Evolutionary conservation across 2,113 vertebrate genomes (phyloP).

Genomic region (Ophthalmolycus amberensis): DNA sequence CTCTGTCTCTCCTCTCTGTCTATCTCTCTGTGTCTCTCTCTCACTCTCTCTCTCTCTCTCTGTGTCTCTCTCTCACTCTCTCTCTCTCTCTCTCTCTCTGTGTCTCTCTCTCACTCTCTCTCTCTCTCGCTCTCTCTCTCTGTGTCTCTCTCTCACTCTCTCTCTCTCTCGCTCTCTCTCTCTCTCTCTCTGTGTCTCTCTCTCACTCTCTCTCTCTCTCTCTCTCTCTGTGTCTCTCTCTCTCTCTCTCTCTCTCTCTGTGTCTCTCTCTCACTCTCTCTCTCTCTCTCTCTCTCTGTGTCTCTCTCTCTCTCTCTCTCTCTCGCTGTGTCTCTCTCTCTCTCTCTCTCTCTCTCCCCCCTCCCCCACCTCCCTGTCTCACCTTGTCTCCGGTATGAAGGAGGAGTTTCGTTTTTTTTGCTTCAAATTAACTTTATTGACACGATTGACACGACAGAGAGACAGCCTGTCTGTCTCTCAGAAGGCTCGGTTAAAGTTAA

Average conservation of each 20-base stretch:
- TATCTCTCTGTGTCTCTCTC: not conserved
- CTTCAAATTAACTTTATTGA: constrained; percentile 36
- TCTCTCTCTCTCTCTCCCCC: constrained; percentile 12
- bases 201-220: constrained; percentile 26
- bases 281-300: too few species aligned
- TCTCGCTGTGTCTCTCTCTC: not conserved
- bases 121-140: too few species aligned
- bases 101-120: too few species aligned
- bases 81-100: too few species aligned
- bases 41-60: not conserved
- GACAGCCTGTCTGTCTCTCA: too few species aligned
- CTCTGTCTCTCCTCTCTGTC: too few species aligned
- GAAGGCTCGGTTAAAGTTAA: too few species aligned
- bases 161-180: constrained; percentile 5
- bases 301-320: too few species aligned
- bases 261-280: not conserved
- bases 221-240: too few species aligned
- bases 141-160: constrained; percentile 4
- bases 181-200: too few species aligned
- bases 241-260: too few species aligned
- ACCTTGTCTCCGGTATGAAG: constrained; percentile 54
- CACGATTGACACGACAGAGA: not conserved
- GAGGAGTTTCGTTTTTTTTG: constrained; percentile 8
- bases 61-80: too few species aligned
- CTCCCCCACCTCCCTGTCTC: constrained; percentile 49